Percentiles rank a stretch among this genome's conserved stretches.
These are phyloP conservation scores for Ectropis crepuscularia DNA, from an alignment of 2,888 invertebrate genomes.

Conservation along the genomic window DNA sequence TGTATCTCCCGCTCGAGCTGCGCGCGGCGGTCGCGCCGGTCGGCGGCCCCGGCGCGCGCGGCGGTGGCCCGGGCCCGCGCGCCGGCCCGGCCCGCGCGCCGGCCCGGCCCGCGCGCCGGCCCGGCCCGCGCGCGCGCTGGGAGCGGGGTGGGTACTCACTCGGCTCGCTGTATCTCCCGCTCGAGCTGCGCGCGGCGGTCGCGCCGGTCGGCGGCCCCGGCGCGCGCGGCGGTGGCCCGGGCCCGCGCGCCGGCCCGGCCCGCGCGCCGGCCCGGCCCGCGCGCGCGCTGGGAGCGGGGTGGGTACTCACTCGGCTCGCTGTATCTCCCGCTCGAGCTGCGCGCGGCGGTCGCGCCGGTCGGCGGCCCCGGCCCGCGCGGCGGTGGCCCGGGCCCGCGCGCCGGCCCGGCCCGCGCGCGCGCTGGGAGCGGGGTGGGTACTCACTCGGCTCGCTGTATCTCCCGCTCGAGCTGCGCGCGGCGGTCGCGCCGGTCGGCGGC, in stretches of 20 bases:
- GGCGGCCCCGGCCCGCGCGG: slow-evolving; percentile 8
- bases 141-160: background rate
- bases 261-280: too few species aligned
- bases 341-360: slow-evolving; percentile 34
- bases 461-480: background rate
- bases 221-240: background rate
- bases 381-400: slow-evolving; percentile 7
- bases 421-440: background rate
- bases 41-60: slow-evolving; percentile 17
- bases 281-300: too few species aligned
- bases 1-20: slow-evolving; percentile 45
- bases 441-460: background rate
- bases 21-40: slow-evolving; percentile 30
- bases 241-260: slow-evolving; percentile 32
- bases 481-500: background rate
- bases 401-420: slow-evolving; percentile 13
- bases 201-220: background rate
- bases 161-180: background rate
- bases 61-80: slow-evolving; percentile 7
- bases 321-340: slow-evolving; percentile 44
- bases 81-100: slow-evolving; percentile 29
- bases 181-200: background rate
- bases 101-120: too few species aligned
- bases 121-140: slow-evolving; percentile 12
- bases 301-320: slow-evolving; percentile 29